These are phyloP conservation scores for Silurus glanis DNA, from an alignment of 2,113 vertebrate genomes.

Conservation along the genomic window DNA sequence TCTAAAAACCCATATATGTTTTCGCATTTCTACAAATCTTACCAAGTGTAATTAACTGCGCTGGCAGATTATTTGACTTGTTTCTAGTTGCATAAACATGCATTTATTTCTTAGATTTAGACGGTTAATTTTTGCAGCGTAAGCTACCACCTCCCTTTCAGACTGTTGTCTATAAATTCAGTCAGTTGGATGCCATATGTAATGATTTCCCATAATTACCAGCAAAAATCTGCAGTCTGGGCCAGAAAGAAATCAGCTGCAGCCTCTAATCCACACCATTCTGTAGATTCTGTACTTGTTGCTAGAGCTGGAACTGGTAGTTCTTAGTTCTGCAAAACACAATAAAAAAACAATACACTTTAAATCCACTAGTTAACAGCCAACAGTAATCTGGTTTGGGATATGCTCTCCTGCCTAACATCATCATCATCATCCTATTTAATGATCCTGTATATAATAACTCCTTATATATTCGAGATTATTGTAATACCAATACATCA, in stretches of 20 bases:
- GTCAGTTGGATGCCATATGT: background rate
- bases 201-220: background rate
- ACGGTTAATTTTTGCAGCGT: too few species aligned
- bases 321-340: background rate
- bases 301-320: background rate
- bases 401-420: background rate
- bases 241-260: background rate
- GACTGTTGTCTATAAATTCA: background rate
- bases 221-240: background rate
- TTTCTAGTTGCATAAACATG: too few species aligned
- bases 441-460: too few species aligned
- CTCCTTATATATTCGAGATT: too few species aligned
- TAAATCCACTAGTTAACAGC: background rate
- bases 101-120: too few species aligned
- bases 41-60: too few species aligned
- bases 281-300: background rate
- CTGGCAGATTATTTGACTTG: too few species aligned
- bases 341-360: background rate
- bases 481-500: too few species aligned
- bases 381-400: background rate
- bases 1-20: too few species aligned
- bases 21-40: too few species aligned
- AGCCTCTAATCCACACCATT: background rate
- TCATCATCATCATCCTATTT: background rate
- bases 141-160: too few species aligned